Conservation (phyloP, 1,140 invertebrate species). For the Papilio dardanus region DNA sequence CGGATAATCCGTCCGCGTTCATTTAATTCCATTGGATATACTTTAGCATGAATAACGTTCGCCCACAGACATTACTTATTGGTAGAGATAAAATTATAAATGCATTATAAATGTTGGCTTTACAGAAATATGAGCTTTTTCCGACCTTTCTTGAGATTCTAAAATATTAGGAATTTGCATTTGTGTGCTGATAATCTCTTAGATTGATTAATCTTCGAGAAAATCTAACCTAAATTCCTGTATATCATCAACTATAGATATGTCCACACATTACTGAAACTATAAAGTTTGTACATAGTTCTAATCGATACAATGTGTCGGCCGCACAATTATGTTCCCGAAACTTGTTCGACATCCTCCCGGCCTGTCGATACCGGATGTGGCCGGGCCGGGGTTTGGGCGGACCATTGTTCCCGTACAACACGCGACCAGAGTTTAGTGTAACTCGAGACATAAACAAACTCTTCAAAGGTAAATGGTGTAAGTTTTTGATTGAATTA, state of each 20-base stretch:
- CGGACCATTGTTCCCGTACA: not conserved
- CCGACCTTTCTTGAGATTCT: not conserved
- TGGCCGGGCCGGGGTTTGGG: not conserved
- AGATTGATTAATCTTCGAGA: no score
- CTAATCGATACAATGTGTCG: slow-evolving; percentile 4
- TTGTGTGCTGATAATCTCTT: no score
- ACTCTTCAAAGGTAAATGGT: not conserved
- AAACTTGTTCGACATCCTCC: not conserved
- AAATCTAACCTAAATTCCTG: no score
- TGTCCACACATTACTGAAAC: not conserved
- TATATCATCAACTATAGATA: not conserved
- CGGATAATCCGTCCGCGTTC: slow-evolving; percentile 18
- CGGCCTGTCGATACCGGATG: slow-evolving; percentile 3
- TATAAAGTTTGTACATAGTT: not conserved
- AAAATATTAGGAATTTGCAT: no score
- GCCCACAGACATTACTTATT: not conserved
- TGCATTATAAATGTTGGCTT: not conserved
- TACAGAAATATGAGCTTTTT: no score
- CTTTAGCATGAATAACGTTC: slow-evolving; percentile 29
- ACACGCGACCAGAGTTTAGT: not conserved
- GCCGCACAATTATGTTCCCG: not conserved
- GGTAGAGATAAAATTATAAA: not conserved
- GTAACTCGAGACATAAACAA: not conserved
- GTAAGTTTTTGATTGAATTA: slow-evolving; percentile 1
- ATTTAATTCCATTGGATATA: slow-evolving; percentile 26